Percentiles rank a stretch among this genome's conserved stretches.
Evolutionary conservation across 2,888 invertebrate species (phyloP).

Genomic region (Drosophila helvetica): DNA sequence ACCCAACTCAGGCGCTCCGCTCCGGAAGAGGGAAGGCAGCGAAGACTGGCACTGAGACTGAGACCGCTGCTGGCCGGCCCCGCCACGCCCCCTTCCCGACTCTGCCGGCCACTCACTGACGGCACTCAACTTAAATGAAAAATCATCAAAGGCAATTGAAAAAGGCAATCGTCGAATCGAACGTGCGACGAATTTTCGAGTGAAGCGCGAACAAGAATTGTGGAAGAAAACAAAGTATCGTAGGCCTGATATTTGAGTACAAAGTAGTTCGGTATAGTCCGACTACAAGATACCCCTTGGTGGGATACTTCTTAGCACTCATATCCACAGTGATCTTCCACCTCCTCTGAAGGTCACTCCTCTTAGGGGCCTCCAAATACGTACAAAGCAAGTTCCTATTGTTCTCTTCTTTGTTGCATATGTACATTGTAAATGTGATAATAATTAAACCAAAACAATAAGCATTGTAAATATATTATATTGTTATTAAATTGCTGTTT

Average conservation of each 20-base stretch:
- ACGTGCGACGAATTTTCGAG: constrained; percentile 71
- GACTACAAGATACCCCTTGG: no score
- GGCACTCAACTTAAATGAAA: constrained; percentile 72
- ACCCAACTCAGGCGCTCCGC: constrained; percentile 26
- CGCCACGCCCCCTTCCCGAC: not conserved
- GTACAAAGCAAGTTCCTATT: constrained; percentile 16
- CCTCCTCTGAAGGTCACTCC: not conserved
- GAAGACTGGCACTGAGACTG: not conserved
- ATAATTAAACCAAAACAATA: constrained; percentile 18
- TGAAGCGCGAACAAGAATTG: constrained; percentile 55
- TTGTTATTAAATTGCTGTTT: constrained; percentile 38
- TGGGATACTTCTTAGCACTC: no score
- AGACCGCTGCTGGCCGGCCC: not conserved
- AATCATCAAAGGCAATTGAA: constrained; percentile 71
- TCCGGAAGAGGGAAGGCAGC: not conserved
- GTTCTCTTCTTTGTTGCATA: constrained; percentile 9
- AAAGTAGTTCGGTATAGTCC: not conserved
- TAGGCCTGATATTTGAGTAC: not conserved
- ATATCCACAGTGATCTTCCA: not conserved
- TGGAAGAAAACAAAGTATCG: constrained; percentile 13
- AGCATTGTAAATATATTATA: constrained; percentile 24
- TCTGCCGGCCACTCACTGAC: constrained; percentile 24
- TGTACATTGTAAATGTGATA: constrained; percentile 10
- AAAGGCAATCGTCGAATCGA: constrained; percentile 67
- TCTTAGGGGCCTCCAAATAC: not conserved